A percentile compares a stretch with the other conserved stretches of the same genome.
phyloP scores from a whole-genome alignment of 2,888 invertebrate species.

The Osedax fenrisi region DNA sequence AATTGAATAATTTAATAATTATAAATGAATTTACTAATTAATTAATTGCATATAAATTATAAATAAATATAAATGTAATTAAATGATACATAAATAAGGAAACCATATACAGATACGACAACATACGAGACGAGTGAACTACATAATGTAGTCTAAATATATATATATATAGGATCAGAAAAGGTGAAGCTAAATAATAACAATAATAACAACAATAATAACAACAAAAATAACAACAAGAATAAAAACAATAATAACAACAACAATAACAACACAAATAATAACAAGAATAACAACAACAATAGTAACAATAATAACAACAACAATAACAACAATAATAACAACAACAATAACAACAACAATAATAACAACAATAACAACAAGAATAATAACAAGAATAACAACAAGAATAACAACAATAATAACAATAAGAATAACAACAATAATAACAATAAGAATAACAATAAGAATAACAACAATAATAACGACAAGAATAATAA shows the following conservation, averaged over 20 bases:
- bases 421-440: constrained; percentile 14
- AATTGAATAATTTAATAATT: too few relatives aligned
- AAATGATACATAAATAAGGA: too few relatives aligned
- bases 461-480: constrained; percentile 16
- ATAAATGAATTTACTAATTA: too few relatives aligned
- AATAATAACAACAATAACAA: not conserved
- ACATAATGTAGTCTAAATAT: too few relatives aligned
- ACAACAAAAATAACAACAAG: not conserved
- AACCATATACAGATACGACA: too few relatives aligned
- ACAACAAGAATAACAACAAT: not conserved
- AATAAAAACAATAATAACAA: not conserved
- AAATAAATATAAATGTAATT: too few relatives aligned
- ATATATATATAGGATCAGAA: too few relatives aligned
- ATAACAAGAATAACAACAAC: constrained; percentile 13
- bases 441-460: constrained; percentile 17
- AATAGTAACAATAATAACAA: constrained; percentile 9
- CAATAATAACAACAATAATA: too few relatives aligned
- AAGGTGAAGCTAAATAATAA: too few relatives aligned
- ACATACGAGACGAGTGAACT: too few relatives aligned
- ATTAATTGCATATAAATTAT: too few relatives aligned
- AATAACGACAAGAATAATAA: not conserved
- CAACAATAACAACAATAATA: not conserved
- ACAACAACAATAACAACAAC: not conserved
- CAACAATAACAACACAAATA: not conserved
- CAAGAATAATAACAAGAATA: not conserved